Conservation (phyloP, 2,888 invertebrate species). For the Bembecia ichneumoniformis region DNA sequence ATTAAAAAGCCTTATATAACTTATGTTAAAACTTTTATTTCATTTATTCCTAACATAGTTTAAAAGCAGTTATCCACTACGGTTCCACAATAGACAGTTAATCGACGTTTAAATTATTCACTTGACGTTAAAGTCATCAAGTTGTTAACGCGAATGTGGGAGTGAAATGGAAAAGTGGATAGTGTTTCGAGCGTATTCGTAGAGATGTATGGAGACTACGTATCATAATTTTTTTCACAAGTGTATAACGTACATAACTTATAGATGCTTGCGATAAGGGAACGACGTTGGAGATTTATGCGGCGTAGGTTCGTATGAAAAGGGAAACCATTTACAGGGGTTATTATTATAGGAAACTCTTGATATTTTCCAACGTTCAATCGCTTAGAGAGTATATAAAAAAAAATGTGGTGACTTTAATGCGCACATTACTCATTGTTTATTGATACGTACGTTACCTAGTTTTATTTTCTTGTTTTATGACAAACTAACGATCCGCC, state of each 20-base stretch:
- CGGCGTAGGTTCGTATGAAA: constrained; percentile 19
- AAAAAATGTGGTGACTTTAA: too few relatives aligned
- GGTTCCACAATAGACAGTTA: not conserved
- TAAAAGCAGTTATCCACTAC: not conserved
- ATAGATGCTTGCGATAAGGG: constrained; percentile 28
- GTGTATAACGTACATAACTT: constrained; percentile 22
- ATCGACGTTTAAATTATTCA: not conserved
- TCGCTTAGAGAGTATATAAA: not conserved
- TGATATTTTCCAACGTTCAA: constrained; percentile 4
- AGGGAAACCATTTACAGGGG: constrained; percentile 23
- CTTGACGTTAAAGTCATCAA: not conserved
- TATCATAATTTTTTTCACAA: constrained; percentile 21
- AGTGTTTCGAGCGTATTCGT: not conserved
- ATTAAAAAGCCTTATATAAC: too few relatives aligned
- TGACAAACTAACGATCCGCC: too few relatives aligned
- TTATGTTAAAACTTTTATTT: too few relatives aligned
- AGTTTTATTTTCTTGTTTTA: too few relatives aligned
- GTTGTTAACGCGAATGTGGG: not conserved
- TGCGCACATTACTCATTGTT: too few relatives aligned
- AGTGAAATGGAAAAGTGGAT: not conserved
- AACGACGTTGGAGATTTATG: constrained; percentile 26
- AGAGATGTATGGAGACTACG: constrained; percentile 7
- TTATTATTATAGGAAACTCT: constrained; percentile 16
- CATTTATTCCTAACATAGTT: too few relatives aligned
- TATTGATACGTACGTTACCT: too few relatives aligned